Conservation (phyloP, 2,113 vertebrate genomes). For the Sapajus apella region DNA sequence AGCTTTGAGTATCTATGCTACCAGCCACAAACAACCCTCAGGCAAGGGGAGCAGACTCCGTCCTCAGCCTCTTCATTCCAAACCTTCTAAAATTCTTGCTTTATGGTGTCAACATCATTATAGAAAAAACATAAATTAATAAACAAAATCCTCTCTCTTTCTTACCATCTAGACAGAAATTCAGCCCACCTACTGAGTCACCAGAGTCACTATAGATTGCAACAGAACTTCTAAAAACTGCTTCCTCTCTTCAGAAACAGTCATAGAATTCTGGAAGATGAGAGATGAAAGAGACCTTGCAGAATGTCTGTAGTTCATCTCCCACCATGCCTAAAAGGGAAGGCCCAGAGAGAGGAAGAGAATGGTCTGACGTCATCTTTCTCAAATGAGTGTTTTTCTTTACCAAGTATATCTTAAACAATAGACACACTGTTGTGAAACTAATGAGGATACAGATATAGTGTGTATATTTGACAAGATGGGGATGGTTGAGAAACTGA, state of each 20-base stretch:
- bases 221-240: constrained; percentile 48
- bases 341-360: background rate
- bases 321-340: background rate
- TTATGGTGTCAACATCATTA: background rate
- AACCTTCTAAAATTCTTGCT: constrained; percentile 27
- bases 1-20: background rate
- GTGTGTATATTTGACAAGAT: background rate
- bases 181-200: background rate
- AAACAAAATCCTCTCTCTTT: background rate
- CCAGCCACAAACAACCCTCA: background rate
- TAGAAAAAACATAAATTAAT: background rate
- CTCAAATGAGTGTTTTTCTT: constrained; percentile 19
- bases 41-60: background rate
- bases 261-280: background rate
- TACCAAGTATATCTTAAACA: constrained; percentile 4
- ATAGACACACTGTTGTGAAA: background rate
- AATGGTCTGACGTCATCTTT: constrained; percentile 16
- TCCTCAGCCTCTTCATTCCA: background rate
- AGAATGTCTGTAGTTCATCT: constrained; percentile 12
- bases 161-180: constrained; percentile 24
- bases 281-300: background rate
- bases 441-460: background rate
- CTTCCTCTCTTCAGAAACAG: constrained; percentile 50
- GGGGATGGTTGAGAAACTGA: background rate
- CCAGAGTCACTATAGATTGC: background rate